Evolutionary conservation across 2,888 invertebrate genomes (phyloP), one percentile per base, ranked within the genome.

Genomic region (Gastrophysa polygoni): DNA sequence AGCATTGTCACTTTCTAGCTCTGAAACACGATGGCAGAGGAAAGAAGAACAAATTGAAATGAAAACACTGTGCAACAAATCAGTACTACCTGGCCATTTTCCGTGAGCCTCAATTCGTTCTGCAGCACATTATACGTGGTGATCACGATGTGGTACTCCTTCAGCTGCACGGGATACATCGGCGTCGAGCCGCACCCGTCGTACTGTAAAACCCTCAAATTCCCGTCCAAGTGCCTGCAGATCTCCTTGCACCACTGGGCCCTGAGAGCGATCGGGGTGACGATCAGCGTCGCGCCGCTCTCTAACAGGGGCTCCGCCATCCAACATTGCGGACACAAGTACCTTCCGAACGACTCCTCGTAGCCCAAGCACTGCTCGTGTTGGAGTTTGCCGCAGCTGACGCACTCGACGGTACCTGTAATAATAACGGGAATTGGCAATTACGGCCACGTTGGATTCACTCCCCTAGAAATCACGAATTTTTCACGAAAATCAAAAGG

Each of bases 211-310:
- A 88, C 83, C 58, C 80, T 83, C 1, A 88, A 73, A 29, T 80
- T 79, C 46, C 83, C 79, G 16, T 76, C 77, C 11, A 89, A 78
- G 76, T 91, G 91, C 66, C 85, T 87, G 29, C 80, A 76, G 57
- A 91, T 87, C 78, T 93, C 93, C 5, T 87, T 84, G 21, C 84
- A 82, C 93, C 93, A 93, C 76, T 93, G 92, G 66, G 84, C 81
- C 69, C 85, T 83, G 51, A 93, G 88, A 3, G 88, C 81, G 2
- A 76, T 75, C 1, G 93, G 93, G 1, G 90, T 85, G 1, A 93
- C 86, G 67, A 93, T 91, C 49, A 93, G 81, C 0, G 92, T 92
- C 0, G 88, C 87, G 17, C 83, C 81, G 1, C 88, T 86, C 50
- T 83, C 78, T 1, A 88, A 70, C 2, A 83, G 82, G 1, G 82